Evolutionary conservation across 2,113 vertebrate genomes (phyloP).

Genomic region (Oncorhynchus clarkii): DNA sequence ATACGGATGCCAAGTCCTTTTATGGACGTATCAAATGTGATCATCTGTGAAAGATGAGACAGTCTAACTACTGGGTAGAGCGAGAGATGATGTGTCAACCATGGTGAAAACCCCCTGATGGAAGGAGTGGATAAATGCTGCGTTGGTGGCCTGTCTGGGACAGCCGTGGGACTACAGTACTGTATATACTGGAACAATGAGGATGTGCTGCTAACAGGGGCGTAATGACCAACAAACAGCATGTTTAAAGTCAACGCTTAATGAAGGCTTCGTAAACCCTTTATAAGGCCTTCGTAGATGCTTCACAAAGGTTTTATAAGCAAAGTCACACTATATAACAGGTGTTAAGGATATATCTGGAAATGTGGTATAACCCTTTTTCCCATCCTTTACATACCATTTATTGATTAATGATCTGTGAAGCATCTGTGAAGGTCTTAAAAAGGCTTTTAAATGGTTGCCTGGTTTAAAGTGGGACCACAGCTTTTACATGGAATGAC

Average conservation of each 20-base stretch:
- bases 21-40: slow-evolving; percentile 24
- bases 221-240: neutral
- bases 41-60: slow-evolving; percentile 5
- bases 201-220: neutral
- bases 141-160: neutral
- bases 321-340: too few relatives aligned
- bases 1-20: slow-evolving; percentile 42
- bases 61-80: neutral
- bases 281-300: too few relatives aligned
- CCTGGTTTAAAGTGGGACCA: neutral
- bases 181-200: neutral
- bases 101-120: neutral
- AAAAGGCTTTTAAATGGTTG: too few relatives aligned
- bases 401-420: too few relatives aligned
- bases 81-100: neutral
- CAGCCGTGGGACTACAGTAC: neutral
- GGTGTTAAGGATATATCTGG: too few relatives aligned
- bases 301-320: too few relatives aligned
- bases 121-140: neutral
- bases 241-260: too few relatives aligned
- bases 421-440: too few relatives aligned
- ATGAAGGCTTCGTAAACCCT: too few relatives aligned
- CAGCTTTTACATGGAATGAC: neutral
- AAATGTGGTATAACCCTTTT: too few relatives aligned
- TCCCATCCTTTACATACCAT: too few relatives aligned